These are phyloP conservation scores for Mormyrops attenuatus DNA, from an alignment of 2,797 vertebrate species.

Conservation along the genomic window DNA sequence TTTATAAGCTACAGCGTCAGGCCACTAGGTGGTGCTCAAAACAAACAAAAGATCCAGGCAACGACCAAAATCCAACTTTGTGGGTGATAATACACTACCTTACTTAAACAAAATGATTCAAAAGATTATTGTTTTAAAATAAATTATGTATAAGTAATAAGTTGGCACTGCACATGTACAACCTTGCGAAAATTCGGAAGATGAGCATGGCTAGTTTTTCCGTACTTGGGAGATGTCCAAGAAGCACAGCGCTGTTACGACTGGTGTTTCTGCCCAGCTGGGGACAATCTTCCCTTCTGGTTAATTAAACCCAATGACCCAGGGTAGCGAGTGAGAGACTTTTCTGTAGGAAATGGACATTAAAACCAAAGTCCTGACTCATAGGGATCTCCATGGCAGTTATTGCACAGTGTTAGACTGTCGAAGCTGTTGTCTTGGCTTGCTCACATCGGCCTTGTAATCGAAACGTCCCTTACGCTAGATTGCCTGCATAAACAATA, in stretches of 20 bases:
- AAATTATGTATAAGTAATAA: background rate
- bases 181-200: background rate
- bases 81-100: background rate
- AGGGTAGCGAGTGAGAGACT: background rate
- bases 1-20: slow-evolving; percentile 2
- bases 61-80: background rate
- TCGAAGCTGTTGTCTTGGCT: background rate
- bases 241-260: background rate
- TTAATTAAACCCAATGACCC: background rate
- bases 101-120: slow-evolving; percentile 1
- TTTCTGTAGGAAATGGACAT: background rate
- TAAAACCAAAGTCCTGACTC: background rate
- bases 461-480: background rate
- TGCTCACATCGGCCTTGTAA: background rate
- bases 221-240: background rate
- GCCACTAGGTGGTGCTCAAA: slow-evolving; percentile 21
- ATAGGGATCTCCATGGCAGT: background rate
- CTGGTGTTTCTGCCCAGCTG: background rate
- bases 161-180: background rate
- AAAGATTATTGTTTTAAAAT: background rate
- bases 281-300: background rate
- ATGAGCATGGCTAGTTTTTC: background rate
- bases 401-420: background rate
- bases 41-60: background rate
- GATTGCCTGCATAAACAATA: background rate